Conservation (phyloP, 2,888 invertebrate species). For the Phaonia tiefii region DNA sequence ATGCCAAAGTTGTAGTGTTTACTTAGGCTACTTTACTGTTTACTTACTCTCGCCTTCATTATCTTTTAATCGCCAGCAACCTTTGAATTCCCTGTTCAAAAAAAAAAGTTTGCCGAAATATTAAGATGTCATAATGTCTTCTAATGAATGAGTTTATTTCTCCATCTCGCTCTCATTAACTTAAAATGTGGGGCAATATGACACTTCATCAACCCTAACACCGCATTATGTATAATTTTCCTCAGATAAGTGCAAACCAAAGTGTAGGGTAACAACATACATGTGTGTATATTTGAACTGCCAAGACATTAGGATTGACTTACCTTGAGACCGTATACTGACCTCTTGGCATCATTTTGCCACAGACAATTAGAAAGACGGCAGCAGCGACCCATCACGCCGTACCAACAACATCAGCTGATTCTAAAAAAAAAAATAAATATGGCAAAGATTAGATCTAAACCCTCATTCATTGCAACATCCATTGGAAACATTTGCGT, state of each 20-base stretch:
- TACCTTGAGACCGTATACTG: constrained; percentile 62
- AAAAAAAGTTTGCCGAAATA: too few species aligned
- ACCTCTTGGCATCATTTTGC: constrained; percentile 59
- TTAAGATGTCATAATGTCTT: not conserved
- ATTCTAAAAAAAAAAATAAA: constrained; percentile 33
- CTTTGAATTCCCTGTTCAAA: too few species aligned
- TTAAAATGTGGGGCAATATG: not conserved
- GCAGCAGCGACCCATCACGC: too few species aligned
- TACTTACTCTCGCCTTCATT: too few species aligned
- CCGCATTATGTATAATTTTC: not conserved
- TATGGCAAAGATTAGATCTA: constrained; percentile 1
- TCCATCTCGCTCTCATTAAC: constrained; percentile 3
- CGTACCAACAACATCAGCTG: too few species aligned
- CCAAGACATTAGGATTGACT: constrained; percentile 25
- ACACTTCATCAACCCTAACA: not conserved
- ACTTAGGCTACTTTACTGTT: too few species aligned
- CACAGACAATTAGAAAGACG: constrained; percentile 42
- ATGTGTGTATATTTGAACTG: not conserved
- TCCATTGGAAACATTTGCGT: not conserved
- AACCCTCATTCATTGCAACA: not conserved
- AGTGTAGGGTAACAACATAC: not conserved
- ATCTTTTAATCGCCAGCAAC: too few species aligned
- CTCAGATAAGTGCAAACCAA: too few species aligned
- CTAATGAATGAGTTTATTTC: not conserved
- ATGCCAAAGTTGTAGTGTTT: too few species aligned